Base-by-base conservation (phyloP, 2,888 invertebrate genomes). In the Ennomos fuscantarius region DNA sequence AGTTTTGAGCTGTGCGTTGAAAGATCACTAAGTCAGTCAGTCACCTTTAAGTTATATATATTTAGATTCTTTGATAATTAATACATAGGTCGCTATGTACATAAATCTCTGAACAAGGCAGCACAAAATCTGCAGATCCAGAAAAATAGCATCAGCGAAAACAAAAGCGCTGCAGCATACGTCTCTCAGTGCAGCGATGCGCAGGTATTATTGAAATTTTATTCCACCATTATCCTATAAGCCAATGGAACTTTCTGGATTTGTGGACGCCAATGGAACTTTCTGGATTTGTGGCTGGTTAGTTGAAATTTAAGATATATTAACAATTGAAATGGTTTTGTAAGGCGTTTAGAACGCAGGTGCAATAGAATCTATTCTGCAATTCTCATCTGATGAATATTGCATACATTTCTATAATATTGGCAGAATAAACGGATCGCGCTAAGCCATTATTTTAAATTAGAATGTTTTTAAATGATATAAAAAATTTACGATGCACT, bases 151-250 rank as follows among this genome's bases (percentile, higher is more conserved):
- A 32, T 37, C 40, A 47, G 55, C 42, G 31, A 33, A 44, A 44
- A 44, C 43, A 43, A 37, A 47, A 39, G 15, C 41, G 36, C 11
- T 10, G 37, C 40, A 31, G 41, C 42, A 52, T 44, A 44, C 52
- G 35, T 52, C 57, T 44, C 33, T 37, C 15, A n/a, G 37, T 41
- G 43, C 48, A 48, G 44, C 53, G 24, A 24, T 5, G 24, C 5
- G 3, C 24, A 24, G 34, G 49, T 52, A 39, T 53, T 50, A 59
- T 54, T 45, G 55, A 33, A 55, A 56, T 51, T 57, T 57, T 57
- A 47, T 51, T 43, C 46, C 47, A 43, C 52, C 47, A 51, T 52
- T 47, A n/a, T 51, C 35, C 44, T 45, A 40, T 45, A 49, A 31
- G 42, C 8, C 51, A 37, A 51, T 42, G n/a, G 55, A 40, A 49